Conservation (phyloP, 2,113 vertebrate species). For the Anoura caudifer region DNA sequence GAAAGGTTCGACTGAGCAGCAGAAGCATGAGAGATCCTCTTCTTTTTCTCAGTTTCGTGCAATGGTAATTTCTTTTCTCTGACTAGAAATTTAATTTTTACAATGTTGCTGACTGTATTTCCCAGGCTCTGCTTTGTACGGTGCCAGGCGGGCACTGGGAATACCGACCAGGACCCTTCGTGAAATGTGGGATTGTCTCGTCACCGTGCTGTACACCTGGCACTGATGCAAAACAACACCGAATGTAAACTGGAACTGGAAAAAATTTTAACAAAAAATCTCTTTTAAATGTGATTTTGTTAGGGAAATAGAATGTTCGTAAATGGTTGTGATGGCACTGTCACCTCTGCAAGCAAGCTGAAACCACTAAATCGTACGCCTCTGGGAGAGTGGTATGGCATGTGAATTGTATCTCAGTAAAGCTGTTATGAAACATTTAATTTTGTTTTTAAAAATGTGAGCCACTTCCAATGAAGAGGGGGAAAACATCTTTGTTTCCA, state of each 20-base stretch:
- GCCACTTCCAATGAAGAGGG: background rate
- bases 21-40: background rate
- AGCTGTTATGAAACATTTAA: background rate
- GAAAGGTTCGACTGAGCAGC: background rate
- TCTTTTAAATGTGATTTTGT: background rate
- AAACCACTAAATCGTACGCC: background rate
- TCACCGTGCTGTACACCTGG: background rate
- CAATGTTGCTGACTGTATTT: background rate
- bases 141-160: background rate
- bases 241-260: background rate
- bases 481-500: background rate
- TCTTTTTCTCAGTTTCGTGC: background rate
- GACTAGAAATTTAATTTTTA: background rate
- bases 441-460: background rate
- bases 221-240: background rate
- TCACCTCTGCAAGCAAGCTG: background rate
- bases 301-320: background rate
- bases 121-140: background rate
- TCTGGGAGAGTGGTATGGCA: background rate
- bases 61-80: background rate
- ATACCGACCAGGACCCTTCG: background rate
- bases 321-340: background rate
- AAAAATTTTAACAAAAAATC: background rate
- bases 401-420: background rate
- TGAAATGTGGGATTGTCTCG: no score